Base-by-base conservation (phyloP, 2,113 vertebrate species). In the Spea bombifrons region DNA sequence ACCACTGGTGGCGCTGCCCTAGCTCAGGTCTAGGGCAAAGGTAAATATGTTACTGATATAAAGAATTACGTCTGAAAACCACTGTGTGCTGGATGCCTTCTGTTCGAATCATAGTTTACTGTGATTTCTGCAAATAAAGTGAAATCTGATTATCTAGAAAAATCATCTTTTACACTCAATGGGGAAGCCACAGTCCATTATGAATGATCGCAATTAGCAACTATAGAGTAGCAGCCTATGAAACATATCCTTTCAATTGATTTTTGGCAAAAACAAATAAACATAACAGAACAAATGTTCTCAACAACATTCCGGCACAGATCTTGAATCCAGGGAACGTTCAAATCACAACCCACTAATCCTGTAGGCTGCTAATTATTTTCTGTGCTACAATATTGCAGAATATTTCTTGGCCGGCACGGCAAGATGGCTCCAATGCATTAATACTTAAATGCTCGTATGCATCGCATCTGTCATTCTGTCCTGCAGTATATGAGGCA, bases 391-490 rank as follows among this genome's bases (percentile, higher is more conserved):
- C 88, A 92, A 92, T 91, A 85, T 80, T 89, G 88, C 84, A 75
- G 81, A 90, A 90, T 91, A 89, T 90, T 90, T 87, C 90, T 83
- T 83, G 90, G 91, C 89, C 88, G 84, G 89, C 90, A 88, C 67
- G 83, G 90, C 83, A 84, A 91, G 90, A 87, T 87, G 88, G 90
- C 89, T 92, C 89, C 89, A 90, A 89, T 88, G 88, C 91, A 92
- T 92, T 94, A 92, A 92, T 94, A 92, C 89, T 91, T 90, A 91
- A 92, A 91, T 91, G 92, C 91, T 94, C 93, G 93, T 90, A 91
- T 93, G 92, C 91, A 92, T 84, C 91, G 92, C 93, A 95, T 94
- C 92, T 94, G 94, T 94, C 93, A 94, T 94, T 93, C 89, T 94
- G 92, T 93, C 93, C 90, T 88, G 85, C 90, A 93, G 90, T 92